A percentile compares a stretch with the other conserved stretches of the same genome.
These are phyloP conservation scores for Chamaea fasciata DNA, from an alignment of 2,113 vertebrate species.

Conservation along the genomic window DNA sequence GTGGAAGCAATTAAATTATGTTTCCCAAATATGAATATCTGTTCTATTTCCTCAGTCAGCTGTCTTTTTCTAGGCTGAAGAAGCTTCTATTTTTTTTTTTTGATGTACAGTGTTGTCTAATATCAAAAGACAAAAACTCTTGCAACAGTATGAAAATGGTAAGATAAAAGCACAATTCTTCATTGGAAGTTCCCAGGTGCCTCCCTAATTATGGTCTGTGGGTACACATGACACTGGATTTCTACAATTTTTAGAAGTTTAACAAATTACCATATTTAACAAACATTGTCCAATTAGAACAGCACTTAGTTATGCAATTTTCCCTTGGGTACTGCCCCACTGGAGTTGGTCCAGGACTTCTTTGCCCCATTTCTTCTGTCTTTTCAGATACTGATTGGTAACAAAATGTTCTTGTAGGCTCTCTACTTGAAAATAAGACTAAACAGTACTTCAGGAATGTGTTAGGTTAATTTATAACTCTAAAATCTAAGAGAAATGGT, in stretches of 20 bases:
- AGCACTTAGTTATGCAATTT: neutral
- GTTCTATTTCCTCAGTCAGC: neutral
- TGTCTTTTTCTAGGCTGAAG: neutral
- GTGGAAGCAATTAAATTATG: neutral
- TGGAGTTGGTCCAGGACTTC: neutral
- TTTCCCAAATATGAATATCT: neutral
- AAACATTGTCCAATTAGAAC: neutral
- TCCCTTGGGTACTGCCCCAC: neutral
- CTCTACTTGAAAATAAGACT: neutral
- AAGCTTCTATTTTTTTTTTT: neutral
- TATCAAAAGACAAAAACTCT: neutral
- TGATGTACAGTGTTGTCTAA: accelerated
- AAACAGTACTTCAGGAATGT: neutral
- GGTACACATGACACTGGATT: neutral
- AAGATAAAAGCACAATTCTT: neutral
- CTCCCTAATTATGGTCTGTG: neutral
- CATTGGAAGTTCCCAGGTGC: neutral
- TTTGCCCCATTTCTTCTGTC: neutral
- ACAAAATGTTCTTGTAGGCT: neutral
- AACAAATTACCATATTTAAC: neutral
- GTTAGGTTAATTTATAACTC: neutral
- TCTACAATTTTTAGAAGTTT: neutral
- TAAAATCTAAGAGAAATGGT: neutral
- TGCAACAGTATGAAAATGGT: neutral
- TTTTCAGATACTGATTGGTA: neutral